phyloP scores from a whole-genome alignment of 2,797 vertebrate species.

The Rhinella marina region DNA sequence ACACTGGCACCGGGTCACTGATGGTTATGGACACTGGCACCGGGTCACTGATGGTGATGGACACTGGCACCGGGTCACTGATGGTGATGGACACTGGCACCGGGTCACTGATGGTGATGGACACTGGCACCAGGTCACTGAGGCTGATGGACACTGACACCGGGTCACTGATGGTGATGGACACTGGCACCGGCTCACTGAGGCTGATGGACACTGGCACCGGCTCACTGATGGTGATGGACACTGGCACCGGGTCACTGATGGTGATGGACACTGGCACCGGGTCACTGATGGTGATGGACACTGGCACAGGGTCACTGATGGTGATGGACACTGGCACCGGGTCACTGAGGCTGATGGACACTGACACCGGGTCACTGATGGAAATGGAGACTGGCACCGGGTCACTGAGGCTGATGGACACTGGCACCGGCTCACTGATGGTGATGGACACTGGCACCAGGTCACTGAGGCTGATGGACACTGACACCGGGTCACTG shows the following conservation, averaged over 20 bases:
- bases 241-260: not conserved
- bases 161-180: not conserved
- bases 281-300: not conserved
- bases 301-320: not conserved
- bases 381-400: not conserved
- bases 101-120: too few species aligned
- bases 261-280: not conserved
- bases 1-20: not conserved
- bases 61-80: not conserved
- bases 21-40: not conserved
- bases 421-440: not conserved
- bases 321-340: not conserved
- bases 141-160: not conserved
- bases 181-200: too few species aligned
- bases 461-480: too few species aligned
- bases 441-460: not conserved
- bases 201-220: not conserved
- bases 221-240: not conserved
- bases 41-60: not conserved
- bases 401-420: not conserved
- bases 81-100: not conserved
- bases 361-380: too few species aligned
- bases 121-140: not conserved
- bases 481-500: not conserved
- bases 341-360: too few species aligned